Base-by-base conservation (phyloP, 2,888 invertebrate genomes). In the Lycophotia porphyrea region DNA sequence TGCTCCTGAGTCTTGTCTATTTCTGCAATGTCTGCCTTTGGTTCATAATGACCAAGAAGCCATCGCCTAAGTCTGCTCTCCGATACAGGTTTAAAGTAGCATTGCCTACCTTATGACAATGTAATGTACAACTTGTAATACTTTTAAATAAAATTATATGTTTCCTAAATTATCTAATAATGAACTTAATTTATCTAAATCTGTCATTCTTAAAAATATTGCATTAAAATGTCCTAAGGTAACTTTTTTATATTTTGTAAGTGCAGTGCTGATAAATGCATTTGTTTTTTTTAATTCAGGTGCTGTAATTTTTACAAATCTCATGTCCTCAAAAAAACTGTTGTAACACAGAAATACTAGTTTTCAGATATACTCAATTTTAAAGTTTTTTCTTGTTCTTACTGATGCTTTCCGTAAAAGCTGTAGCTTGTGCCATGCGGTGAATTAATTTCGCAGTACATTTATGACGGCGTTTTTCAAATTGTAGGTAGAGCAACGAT, bases 21-120 rank as follows among this genome's bases (percentile, higher is more conserved):
- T 96, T 95, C 91, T 95, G 94, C 91, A 96, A 96, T 82, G 90
- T 95, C 55, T 93, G 94, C 84, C 88, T 96, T 71, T 96, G 96
- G 96, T 96, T 94, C 87, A 88, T 95, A 86, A 95, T 95, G 93
- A 92, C 91, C 73, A 95, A 93, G 88, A 95, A 92, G 89, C 84
- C 90, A 31, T 91, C 92, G 88, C 92, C 94, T 89, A 93, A 90
- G 87, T 89, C 89, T 58, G 90, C 89, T 60, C 77, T 93, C n/a
- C 90, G 92, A 86, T 95, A 95, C 85, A 91, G 87, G 80, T 93
- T 95, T 80, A 93, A 90, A 90, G 88, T 94, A 36, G 88, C 90
- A 72, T 88, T 93, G 81, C 93, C 93, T 78, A 84, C 88, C 74
- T 88, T 58, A 81, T 78, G 61, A 73, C 34, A 76, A 52, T 75